Evolutionary conservation across 1,140 invertebrate genomes (phyloP).

Genomic region (Conopomorpha cramerella): DNA sequence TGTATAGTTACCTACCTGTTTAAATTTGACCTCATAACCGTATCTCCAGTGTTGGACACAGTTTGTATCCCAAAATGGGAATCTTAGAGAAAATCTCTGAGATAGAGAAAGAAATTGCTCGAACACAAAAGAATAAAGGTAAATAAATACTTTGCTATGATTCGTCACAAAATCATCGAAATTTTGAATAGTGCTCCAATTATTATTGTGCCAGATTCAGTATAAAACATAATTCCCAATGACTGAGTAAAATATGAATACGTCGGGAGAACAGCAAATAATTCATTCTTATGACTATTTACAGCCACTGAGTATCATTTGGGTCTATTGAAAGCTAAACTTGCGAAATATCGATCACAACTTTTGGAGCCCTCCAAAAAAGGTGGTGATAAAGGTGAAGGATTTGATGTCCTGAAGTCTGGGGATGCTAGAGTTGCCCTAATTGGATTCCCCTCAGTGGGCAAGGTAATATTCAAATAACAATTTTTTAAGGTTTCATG

Average conservation of each 20-base stretch:
- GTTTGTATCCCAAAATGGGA: too few relatives aligned
- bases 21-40: too few relatives aligned
- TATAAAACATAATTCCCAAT: too few relatives aligned
- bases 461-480: slow-evolving; percentile 80
- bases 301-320: slow-evolving; percentile 99
- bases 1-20: too few relatives aligned
- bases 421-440: slow-evolving; percentile 98
- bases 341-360: slow-evolving; percentile 96
- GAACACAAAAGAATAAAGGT: slow-evolving; percentile 99
- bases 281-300: slow-evolving; percentile 30
- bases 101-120: slow-evolving; percentile 96
- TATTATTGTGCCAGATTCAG: too few relatives aligned
- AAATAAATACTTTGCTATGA: slow-evolving; percentile 11
- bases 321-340: slow-evolving; percentile 96
- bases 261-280: too few relatives aligned
- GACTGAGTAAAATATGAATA: too few relatives aligned
- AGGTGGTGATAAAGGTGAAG: slow-evolving; percentile 96
- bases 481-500: too few relatives aligned
- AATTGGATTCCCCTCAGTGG: slow-evolving; percentile 97
- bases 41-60: too few relatives aligned
- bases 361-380: slow-evolving; percentile 94
- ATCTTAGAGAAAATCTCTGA: slow-evolving; percentile 98
- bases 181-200: too few relatives aligned
- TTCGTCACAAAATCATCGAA: too few relatives aligned
- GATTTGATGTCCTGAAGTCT: slow-evolving; percentile 99